phyloP scores from a whole-genome alignment of 2,113 vertebrate species.

The Ursus arctos region DNA sequence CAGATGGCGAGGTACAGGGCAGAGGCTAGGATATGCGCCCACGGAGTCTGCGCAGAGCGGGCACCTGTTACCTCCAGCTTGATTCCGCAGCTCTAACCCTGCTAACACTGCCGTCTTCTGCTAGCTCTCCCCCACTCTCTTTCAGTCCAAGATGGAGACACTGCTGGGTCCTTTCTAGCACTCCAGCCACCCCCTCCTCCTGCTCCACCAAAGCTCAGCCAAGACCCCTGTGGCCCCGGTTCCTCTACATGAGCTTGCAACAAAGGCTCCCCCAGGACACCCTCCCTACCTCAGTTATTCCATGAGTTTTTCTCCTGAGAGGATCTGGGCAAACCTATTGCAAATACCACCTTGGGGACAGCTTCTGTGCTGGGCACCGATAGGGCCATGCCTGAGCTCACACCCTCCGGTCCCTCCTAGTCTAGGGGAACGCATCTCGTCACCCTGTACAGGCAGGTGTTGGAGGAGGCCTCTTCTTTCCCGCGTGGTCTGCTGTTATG shows the following conservation, averaged over 20 bases:
- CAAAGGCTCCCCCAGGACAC: neutral
- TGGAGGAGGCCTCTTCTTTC: neutral
- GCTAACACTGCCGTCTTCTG: neutral
- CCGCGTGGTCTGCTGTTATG: accelerated
- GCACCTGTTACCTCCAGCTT: neutral
- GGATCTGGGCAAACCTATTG: neutral
- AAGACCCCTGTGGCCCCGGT: neutral
- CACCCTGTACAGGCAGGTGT: neutral
- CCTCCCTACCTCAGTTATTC: neutral
- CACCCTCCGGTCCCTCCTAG: neutral
- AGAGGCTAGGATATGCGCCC: neutral
- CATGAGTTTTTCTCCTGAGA: neutral
- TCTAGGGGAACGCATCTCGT: neutral
- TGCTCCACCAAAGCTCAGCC: neutral
- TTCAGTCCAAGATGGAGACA: neutral
- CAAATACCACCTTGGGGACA: too few species aligned
- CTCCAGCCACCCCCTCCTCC: neutral
- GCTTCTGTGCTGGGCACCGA: neutral
- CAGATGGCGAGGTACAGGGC: neutral
- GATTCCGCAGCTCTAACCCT: neutral
- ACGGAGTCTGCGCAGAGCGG: neutral
- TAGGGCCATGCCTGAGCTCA: neutral
- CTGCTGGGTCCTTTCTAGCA: neutral
- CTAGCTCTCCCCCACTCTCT: neutral
- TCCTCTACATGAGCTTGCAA: neutral